phyloP scores from a whole-genome alignment of 2,113 vertebrate species.

The Macquaria ambigua region DNA sequence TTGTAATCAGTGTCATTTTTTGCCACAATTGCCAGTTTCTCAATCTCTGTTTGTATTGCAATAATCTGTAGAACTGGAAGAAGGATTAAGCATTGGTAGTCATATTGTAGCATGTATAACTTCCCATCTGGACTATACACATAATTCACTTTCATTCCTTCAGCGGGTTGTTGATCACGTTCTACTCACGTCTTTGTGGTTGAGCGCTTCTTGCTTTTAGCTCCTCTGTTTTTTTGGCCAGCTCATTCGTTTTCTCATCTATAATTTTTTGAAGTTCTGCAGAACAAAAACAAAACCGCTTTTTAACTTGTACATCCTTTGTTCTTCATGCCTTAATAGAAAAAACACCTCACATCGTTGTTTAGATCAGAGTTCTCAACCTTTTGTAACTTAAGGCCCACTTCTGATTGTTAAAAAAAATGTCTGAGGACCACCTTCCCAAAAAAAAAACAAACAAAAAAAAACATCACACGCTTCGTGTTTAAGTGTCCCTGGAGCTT shows the following conservation, averaged over 20 bases:
- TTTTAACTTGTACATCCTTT: neutral
- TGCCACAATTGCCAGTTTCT: neutral
- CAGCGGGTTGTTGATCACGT: accelerated
- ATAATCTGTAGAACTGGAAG: constrained; percentile 67
- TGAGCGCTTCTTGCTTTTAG: constrained; percentile 48
- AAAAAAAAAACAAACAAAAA: too few species aligned
- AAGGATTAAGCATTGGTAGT: neutral
- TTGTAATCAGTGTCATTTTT: neutral
- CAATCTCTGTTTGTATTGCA: constrained; percentile 48
- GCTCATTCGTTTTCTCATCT: constrained; percentile 34
- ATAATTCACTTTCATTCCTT: neutral
- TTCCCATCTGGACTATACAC: neutral
- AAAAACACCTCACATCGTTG: neutral
- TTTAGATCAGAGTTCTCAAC: neutral
- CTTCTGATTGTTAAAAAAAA: too few species aligned
- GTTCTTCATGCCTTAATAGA: neutral
- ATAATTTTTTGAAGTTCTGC: constrained; percentile 57
- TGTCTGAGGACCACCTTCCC: too few species aligned
- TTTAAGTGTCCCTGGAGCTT: too few species aligned
- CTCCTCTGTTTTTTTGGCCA: constrained; percentile 28
- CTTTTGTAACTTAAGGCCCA: too few species aligned
- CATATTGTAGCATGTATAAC: neutral
- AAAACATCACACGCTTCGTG: too few species aligned
- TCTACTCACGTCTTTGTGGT: constrained; percentile 51
- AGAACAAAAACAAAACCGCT: neutral